A percentile compares a stretch with the other conserved stretches of the same genome.
Evolutionary conservation across 2,113 vertebrate species (phyloP).

Genomic region (Sardina pilchardus): DNA sequence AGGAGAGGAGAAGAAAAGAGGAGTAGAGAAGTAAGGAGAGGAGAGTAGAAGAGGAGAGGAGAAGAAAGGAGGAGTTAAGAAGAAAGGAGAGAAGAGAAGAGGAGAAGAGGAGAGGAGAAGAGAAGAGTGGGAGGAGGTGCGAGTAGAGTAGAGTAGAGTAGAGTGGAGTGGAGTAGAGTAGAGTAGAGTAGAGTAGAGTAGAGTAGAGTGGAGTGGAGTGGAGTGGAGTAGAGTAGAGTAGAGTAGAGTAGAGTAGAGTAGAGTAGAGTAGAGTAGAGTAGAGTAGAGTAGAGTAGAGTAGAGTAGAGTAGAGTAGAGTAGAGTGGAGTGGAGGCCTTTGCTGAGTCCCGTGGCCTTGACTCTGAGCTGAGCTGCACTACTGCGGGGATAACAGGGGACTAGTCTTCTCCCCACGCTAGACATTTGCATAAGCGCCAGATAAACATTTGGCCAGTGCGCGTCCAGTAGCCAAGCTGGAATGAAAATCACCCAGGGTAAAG

Average conservation of each 20-base stretch:
- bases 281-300: not conserved
- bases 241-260: not conserved
- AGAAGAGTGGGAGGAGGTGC: not conserved
- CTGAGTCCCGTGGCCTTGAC: slow-evolving; percentile 31
- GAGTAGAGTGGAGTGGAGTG: not conserved
- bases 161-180: not conserved
- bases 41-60: not conserved
- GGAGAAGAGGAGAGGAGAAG: not conserved
- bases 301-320: not conserved
- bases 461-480: slow-evolving; percentile 42
- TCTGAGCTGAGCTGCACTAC: slow-evolving; percentile 29
- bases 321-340: slow-evolving; percentile 22
- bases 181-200: not conserved
- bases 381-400: slow-evolving; percentile 23
- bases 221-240: not conserved
- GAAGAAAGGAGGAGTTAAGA: not conserved
- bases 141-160: not conserved
- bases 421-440: slow-evolving; percentile 43
- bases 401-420: slow-evolving; percentile 35
- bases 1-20: not conserved
- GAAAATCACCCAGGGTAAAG: slow-evolving; percentile 43
- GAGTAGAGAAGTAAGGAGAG: not conserved
- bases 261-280: not conserved
- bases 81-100: not conserved
- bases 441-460: slow-evolving; percentile 42